Percentiles rank a stretch among this genome's conserved stretches.
Conservation (phyloP, 1,140 invertebrate genomes). For the Saccostrea glomerata region DNA sequence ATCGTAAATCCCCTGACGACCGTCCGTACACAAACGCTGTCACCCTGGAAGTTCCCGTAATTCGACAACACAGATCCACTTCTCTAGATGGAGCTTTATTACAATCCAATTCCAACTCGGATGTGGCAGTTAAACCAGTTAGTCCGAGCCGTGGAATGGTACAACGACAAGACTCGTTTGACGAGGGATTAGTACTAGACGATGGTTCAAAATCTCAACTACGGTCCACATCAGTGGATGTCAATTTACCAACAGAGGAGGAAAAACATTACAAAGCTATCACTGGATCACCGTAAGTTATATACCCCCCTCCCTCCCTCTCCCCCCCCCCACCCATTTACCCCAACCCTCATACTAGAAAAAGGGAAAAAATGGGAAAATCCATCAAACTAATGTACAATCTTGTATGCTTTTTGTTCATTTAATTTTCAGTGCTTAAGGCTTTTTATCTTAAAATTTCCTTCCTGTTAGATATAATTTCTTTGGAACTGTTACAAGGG, state of each 20-base stretch:
- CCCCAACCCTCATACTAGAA: neutral
- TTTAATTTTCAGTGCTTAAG: neutral
- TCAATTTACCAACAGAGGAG: constrained; percentile 91
- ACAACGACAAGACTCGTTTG: constrained; percentile 63
- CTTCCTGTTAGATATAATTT: neutral
- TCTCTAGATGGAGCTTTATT: constrained; percentile 73
- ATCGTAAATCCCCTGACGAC: neutral
- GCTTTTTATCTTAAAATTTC: constrained; percentile 1
- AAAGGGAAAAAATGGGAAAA: too few species aligned
- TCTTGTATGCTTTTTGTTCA: neutral
- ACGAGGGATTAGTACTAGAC: constrained; percentile 59
- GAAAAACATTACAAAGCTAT: constrained; percentile 90
- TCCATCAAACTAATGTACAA: too few species aligned
- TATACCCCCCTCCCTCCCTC: neutral
- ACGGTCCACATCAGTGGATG: constrained; percentile 93
- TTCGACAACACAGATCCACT: constrained; percentile 73
- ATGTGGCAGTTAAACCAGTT: constrained; percentile 42
- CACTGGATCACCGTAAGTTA: constrained; percentile 39
- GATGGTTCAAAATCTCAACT: constrained; percentile 59
- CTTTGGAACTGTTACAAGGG: neutral
- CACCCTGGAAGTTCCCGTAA: constrained; percentile 73
- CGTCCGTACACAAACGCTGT: constrained; percentile 65
- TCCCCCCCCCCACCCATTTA: neutral
- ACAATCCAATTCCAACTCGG: constrained; percentile 49
- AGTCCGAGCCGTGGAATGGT: constrained; percentile 43